Conservation (phyloP, 1,140 invertebrate species). For the Pseudomyrmex concolor region DNA sequence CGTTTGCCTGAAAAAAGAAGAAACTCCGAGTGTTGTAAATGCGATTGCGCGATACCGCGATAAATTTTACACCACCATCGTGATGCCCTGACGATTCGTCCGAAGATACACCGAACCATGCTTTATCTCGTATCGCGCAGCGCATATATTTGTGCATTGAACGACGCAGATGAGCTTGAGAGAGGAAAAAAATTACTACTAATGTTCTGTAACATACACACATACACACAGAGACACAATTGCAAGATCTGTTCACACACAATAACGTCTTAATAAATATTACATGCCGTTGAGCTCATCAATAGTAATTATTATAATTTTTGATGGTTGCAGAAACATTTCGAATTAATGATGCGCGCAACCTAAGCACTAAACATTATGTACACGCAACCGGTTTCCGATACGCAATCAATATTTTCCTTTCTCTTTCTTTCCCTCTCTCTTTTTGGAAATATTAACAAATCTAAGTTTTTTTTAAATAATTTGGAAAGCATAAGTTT, state of each 20-base stretch:
- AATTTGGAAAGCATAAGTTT: background rate
- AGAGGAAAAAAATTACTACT: conserved; percentile 22
- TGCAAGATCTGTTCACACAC: conserved; percentile 4
- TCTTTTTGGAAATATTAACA: background rate
- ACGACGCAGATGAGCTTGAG: conserved; percentile 44
- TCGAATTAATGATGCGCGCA: conserved; percentile 3
- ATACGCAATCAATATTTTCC: conserved; percentile 6
- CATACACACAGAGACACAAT: background rate
- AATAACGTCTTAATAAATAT: conserved; percentile 45
- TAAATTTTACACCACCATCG: conserved; percentile 64
- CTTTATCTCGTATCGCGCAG: conserved; percentile 48
- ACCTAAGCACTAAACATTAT: background rate
- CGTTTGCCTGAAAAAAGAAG: conserved; percentile 65
- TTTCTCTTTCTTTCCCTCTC: conserved; percentile 10
- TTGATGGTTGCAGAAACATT: conserved; percentile 31
- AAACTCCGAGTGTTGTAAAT: conserved; percentile 59
- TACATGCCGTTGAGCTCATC: background rate
- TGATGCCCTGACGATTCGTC: conserved; percentile 55
- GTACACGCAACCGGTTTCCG: background rate
- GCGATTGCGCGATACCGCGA: conserved; percentile 66
- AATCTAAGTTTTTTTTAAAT: conserved; percentile 9
- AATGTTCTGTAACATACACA: background rate
- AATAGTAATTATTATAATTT: conserved; percentile 43
- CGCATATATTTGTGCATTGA: conserved; percentile 30
- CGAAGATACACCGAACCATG: conserved; percentile 45